Evolutionary conservation across 1,140 invertebrate species (phyloP).

Genomic region (Bombus confusus): DNA sequence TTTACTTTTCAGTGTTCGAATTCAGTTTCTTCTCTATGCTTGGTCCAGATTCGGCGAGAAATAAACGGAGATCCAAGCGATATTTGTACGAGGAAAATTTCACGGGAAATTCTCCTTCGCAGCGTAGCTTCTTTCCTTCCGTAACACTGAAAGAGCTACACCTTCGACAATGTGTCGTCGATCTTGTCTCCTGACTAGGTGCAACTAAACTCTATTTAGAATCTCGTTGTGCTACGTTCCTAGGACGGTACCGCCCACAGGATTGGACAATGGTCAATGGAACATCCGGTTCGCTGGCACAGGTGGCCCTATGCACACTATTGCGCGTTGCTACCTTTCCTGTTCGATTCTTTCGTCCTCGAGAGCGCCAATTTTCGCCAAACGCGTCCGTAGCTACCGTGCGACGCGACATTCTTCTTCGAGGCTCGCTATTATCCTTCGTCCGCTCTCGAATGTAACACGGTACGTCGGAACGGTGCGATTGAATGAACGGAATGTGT

Average conservation of each 20-base stretch:
- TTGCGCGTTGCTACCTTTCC: constrained; percentile 51
- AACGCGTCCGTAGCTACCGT: neutral
- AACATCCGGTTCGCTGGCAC: constrained; percentile 68
- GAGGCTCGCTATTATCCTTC: neutral
- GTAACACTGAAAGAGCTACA: neutral
- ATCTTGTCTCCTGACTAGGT: constrained; percentile 48
- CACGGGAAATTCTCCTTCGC: constrained; percentile 59
- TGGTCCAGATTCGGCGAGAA: neutral
- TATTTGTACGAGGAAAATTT: constrained; percentile 69
- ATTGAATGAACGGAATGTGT: constrained; percentile 31
- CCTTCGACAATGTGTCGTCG: constrained; percentile 58
- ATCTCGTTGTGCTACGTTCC: constrained; percentile 62
- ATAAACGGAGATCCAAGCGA: constrained; percentile 30
- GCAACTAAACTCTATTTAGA: constrained; percentile 72
- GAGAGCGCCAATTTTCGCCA: constrained; percentile 37
- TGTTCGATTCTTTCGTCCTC: neutral
- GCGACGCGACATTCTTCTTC: neutral
- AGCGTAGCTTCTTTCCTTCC: constrained; percentile 3
- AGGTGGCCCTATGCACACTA: constrained; percentile 54
- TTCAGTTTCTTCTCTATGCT: neutral
- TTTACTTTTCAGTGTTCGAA: neutral
- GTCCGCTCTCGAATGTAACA: too few relatives aligned
- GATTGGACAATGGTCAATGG: constrained; percentile 70
- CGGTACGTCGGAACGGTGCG: neutral
- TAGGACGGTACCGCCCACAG: constrained; percentile 55